A percentile compares a stretch with the other conserved stretches of the same genome.
Evolutionary conservation across 2,797 vertebrate genomes (phyloP).

Genomic region (Micrastur ruficollis): DNA sequence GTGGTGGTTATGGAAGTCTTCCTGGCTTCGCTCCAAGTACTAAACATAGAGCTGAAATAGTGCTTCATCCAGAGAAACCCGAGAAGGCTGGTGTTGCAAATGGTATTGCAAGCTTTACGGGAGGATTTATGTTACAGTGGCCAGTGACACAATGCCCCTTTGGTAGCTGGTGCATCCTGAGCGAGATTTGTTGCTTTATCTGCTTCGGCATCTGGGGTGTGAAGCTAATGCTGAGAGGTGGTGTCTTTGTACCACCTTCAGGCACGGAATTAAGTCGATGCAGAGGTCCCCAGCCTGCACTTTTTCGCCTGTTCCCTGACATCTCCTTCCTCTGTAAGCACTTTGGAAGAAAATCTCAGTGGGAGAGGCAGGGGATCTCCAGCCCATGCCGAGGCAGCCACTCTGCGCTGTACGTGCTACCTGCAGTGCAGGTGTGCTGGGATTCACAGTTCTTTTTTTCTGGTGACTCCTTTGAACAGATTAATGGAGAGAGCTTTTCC

Average conservation of each 20-base stretch:
- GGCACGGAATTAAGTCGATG: background rate
- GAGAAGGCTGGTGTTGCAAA: background rate
- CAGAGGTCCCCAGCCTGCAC: background rate
- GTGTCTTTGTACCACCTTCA: background rate
- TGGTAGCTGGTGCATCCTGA: background rate
- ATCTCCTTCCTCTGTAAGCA: background rate
- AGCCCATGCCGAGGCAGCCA: fast-evolving
- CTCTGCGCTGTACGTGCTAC: background rate
- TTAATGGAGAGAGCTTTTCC: background rate
- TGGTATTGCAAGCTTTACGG: background rate
- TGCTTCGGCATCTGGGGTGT: background rate
- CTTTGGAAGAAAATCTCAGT: background rate
- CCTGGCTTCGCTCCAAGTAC: slow-evolving; percentile 46
- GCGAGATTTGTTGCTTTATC: background rate
- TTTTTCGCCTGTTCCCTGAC: background rate
- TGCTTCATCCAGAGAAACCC: slow-evolving; percentile 12
- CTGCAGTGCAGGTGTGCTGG: fast-evolving
- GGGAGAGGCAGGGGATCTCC: background rate
- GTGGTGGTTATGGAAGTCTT: slow-evolving; percentile 51
- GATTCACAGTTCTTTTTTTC: background rate
- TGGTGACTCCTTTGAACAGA: background rate
- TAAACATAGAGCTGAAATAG: slow-evolving; percentile 18
- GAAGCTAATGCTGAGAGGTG: background rate
- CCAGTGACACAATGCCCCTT: background rate
- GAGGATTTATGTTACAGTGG: background rate